Evolutionary conservation across 2,888 invertebrate species (phyloP).

Genomic region (Dinocampus coccinellae): DNA sequence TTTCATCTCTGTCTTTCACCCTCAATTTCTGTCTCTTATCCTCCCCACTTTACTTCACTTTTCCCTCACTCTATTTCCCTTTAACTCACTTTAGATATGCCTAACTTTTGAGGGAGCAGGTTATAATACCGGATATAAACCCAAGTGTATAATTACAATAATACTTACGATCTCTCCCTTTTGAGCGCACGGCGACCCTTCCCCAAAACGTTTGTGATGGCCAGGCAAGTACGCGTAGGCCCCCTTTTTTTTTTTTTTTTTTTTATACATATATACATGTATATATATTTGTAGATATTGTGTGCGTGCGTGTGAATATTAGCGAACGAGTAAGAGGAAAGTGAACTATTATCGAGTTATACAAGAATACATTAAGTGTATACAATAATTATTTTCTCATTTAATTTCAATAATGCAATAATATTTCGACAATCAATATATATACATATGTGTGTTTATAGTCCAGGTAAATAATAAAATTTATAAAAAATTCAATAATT

Average conservation of each 20-base stretch:
- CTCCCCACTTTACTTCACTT: not conserved
- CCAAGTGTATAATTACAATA: constrained; percentile 70
- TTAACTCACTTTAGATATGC: constrained; percentile 17
- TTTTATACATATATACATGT: not conserved
- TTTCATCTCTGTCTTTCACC: not conserved
- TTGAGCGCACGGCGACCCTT: constrained; percentile 40
- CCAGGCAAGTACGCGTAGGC: constrained; percentile 11
- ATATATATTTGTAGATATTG: constrained; percentile 11
- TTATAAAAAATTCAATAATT: constrained; percentile 6
- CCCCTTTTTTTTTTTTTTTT: not conserved
- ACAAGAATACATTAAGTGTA: constrained; percentile 21
- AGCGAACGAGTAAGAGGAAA: not conserved
- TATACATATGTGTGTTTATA: not conserved
- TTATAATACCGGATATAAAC: constrained; percentile 66
- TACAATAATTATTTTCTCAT: constrained; percentile 38
- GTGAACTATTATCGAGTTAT: constrained; percentile 16
- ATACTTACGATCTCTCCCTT: constrained; percentile 61
- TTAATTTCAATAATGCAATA: constrained; percentile 24
- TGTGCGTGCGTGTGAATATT: constrained; percentile 34
- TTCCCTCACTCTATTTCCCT: not conserved
- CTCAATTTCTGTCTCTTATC: not conserved
- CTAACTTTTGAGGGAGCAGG: constrained; percentile 41
- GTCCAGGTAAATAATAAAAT: not conserved
- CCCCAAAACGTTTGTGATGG: constrained; percentile 38
- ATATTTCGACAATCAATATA: not conserved